phyloP scores from a whole-genome alignment of 2,888 invertebrate species.

The Pterobdella sp. region DNA sequence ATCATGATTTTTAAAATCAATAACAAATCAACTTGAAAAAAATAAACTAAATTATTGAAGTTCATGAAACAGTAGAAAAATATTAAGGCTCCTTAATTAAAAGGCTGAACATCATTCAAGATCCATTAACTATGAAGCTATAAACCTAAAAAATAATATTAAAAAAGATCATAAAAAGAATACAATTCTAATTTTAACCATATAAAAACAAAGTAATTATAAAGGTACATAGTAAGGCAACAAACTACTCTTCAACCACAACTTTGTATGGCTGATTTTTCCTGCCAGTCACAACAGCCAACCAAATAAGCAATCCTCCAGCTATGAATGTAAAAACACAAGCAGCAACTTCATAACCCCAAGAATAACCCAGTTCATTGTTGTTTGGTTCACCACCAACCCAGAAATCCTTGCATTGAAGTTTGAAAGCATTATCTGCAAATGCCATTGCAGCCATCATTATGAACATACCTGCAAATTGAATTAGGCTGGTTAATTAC shows the following conservation, averaged over 20 bases:
- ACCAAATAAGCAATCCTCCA: slow-evolving; percentile 38
- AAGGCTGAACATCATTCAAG: no score
- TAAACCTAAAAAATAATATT: no score
- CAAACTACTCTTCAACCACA: background rate
- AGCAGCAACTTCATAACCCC: slow-evolving; percentile 39
- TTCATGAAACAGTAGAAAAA: no score
- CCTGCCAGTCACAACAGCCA: slow-evolving; percentile 38
- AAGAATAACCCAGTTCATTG: slow-evolving; percentile 38
- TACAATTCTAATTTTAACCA: no score
- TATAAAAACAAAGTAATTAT: no score
- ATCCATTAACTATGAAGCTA: no score
- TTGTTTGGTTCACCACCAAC: slow-evolving; percentile 38
- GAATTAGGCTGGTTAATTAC: background rate
- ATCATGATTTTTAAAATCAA: no score
- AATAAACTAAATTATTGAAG: no score
- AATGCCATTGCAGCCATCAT: slow-evolving; percentile 40
- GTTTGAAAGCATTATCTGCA: slow-evolving; percentile 40
- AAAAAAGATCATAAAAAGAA: no score
- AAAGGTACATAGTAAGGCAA: background rate
- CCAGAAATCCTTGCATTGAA: slow-evolving; percentile 41
- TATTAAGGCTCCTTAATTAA: no score
- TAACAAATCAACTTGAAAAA: no score
- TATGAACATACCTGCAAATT: slow-evolving; percentile 38
- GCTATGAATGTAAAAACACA: slow-evolving; percentile 37
- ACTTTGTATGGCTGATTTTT: slow-evolving; percentile 31